A percentile compares a stretch with the other conserved stretches of the same genome.
Evolutionary conservation across 2,888 invertebrate species (phyloP).

Genomic region (Lacanobia wlatinum): DNA sequence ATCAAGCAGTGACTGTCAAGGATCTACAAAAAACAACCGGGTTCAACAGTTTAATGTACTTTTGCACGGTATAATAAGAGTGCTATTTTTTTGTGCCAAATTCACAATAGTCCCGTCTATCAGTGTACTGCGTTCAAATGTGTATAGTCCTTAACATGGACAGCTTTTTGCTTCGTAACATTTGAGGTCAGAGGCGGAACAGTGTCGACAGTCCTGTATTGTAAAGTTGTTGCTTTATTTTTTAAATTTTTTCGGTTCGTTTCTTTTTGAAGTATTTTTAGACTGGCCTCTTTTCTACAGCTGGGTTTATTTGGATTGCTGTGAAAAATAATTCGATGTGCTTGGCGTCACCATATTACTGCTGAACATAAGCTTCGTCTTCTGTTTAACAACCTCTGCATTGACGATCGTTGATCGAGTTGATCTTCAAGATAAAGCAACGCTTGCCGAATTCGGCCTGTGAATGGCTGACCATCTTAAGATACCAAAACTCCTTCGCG

Average conservation of each 20-base stretch:
- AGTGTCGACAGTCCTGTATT: slow-evolving; percentile 23
- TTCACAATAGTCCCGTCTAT: not conserved
- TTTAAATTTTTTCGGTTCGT: not conserved
- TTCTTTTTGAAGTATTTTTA: slow-evolving; percentile 27
- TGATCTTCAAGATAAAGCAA: no score
- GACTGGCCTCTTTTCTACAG: not conserved
- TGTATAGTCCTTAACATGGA: slow-evolving; percentile 21
- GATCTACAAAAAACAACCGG: no score
- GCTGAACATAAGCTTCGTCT: no score
- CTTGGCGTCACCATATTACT: not conserved
- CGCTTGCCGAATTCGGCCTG: no score
- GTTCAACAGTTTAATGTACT: no score
- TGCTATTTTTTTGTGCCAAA: not conserved
- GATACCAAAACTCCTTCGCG: no score
- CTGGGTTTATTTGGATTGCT: not conserved
- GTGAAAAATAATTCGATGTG: not conserved
- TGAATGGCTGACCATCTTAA: no score
- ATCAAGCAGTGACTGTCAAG: no score
- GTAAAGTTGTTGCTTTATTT: slow-evolving; percentile 42
- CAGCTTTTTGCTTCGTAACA: slow-evolving; percentile 48
- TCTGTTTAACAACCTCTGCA: no score
- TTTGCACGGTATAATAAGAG: no score
- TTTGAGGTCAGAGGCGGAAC: slow-evolving; percentile 53
- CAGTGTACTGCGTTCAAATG: not conserved
- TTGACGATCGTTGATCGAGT: no score